These are phyloP conservation scores for Riparia riparia DNA, from an alignment of 2,113 vertebrate genomes.

Conservation along the genomic window DNA sequence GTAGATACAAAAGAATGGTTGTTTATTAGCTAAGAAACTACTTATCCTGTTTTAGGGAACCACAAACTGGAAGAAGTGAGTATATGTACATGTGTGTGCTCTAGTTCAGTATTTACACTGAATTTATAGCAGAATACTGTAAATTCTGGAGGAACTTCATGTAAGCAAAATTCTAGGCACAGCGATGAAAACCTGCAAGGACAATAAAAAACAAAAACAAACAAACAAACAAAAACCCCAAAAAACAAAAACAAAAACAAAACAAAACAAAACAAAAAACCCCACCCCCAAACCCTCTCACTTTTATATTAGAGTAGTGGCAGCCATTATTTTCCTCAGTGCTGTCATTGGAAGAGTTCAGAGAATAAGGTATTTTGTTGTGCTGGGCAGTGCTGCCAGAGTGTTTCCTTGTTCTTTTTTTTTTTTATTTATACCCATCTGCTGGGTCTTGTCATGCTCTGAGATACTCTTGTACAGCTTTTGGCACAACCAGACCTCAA, in stretches of 20 bases:
- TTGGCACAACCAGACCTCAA: neutral
- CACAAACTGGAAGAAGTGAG: neutral
- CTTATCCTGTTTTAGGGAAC: neutral
- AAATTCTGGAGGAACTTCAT: neutral
- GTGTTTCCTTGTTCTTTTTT: neutral
- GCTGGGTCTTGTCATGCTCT: neutral
- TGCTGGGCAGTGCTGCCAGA: neutral
- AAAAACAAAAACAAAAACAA: no score
- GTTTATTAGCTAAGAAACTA: neutral
- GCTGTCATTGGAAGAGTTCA: neutral
- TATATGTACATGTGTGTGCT: neutral
- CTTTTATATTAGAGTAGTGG: neutral
- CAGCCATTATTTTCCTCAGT: neutral
- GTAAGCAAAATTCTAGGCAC: neutral
- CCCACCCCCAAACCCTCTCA: neutral
- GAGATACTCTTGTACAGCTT: neutral
- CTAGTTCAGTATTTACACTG: neutral
- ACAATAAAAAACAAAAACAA: neutral
- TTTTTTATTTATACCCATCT: neutral
- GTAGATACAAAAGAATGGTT: neutral
- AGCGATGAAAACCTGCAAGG: neutral
- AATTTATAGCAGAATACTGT: neutral
- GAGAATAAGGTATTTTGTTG: neutral
- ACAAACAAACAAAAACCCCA: no score
- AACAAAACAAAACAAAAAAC: no score